phyloP scores from a whole-genome alignment of 2,113 vertebrate species.

The Mustelus asterias region DNA sequence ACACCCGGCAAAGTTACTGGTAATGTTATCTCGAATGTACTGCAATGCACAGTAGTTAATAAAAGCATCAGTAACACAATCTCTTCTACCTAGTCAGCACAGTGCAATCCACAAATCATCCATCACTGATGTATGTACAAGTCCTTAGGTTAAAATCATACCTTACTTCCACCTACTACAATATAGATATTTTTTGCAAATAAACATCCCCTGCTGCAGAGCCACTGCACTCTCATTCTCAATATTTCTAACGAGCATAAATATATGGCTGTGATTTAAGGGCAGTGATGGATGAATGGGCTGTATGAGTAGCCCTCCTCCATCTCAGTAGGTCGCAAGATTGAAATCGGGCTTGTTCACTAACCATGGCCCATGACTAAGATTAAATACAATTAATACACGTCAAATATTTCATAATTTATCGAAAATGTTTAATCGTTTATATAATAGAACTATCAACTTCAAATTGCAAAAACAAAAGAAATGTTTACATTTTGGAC shows the following conservation, averaged over 20 bases:
- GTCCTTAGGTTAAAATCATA: neutral
- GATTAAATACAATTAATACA: too few relatives aligned
- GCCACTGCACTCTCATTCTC: neutral
- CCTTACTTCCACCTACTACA: neutral
- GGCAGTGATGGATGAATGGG: too few relatives aligned
- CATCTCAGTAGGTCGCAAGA: too few relatives aligned
- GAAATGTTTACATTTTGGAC: too few relatives aligned
- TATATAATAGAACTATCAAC: too few relatives aligned
- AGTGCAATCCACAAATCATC: constrained; percentile 8
- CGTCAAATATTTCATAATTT: too few relatives aligned
- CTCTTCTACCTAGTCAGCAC: neutral
- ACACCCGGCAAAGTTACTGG: neutral
- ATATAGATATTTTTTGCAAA: neutral
- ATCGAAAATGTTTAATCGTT: too few relatives aligned
- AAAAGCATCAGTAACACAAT: neutral
- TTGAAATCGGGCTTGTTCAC: too few relatives aligned
- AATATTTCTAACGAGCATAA: neutral
- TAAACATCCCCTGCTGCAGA: neutral
- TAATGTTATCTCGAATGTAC: neutral
- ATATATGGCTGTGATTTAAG: neutral
- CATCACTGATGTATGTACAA: neutral
- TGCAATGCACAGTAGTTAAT: neutral
- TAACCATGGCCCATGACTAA: too few relatives aligned
- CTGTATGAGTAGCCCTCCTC: too few relatives aligned
- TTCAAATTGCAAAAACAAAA: too few relatives aligned